Conservation (phyloP, 2,888 invertebrate genomes). For the Dasysyrphus tricinctus region DNA sequence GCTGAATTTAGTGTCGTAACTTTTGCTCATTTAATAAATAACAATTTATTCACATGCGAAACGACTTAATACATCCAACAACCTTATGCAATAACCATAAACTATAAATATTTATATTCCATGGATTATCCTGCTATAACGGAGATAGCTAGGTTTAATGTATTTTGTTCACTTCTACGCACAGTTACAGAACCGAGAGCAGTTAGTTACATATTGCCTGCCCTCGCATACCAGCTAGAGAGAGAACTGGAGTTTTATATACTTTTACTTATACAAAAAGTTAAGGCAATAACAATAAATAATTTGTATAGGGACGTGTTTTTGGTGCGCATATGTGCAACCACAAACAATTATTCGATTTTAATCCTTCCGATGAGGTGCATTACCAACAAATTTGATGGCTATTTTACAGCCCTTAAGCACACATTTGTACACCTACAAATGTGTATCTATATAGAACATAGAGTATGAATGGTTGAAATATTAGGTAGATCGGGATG, state of each 20-base stretch:
- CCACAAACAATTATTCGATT: constrained; percentile 74
- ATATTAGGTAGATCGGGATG: not conserved
- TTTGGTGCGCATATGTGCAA: constrained; percentile 71
- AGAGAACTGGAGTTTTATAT: not conserved
- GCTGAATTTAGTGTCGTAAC: constrained; percentile 57
- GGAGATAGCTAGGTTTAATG: constrained; percentile 28
- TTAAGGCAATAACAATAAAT: constrained; percentile 73
- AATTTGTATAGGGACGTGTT: constrained; percentile 56
- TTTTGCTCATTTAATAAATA: constrained; percentile 67
- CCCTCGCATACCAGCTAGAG: not conserved
- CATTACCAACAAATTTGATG: constrained; percentile 59
- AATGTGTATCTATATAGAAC: not conserved
- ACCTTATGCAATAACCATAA: constrained; percentile 70
- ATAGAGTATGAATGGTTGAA: not conserved
- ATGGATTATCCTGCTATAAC: constrained; percentile 47
- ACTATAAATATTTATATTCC: constrained; percentile 71
- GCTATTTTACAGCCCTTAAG: constrained; percentile 41
- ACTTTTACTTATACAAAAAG: constrained; percentile 43
- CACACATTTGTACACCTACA: not conserved
- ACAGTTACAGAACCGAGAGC: constrained; percentile 22
- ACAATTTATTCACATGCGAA: constrained; percentile 67
- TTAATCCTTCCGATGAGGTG: constrained; percentile 74
- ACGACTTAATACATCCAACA: constrained; percentile 58
- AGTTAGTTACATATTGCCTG: not conserved
- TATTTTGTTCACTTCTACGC: not conserved